Evolutionary conservation across 2,113 vertebrate genomes (phyloP).

Genomic region (Tilapia sparmanii): DNA sequence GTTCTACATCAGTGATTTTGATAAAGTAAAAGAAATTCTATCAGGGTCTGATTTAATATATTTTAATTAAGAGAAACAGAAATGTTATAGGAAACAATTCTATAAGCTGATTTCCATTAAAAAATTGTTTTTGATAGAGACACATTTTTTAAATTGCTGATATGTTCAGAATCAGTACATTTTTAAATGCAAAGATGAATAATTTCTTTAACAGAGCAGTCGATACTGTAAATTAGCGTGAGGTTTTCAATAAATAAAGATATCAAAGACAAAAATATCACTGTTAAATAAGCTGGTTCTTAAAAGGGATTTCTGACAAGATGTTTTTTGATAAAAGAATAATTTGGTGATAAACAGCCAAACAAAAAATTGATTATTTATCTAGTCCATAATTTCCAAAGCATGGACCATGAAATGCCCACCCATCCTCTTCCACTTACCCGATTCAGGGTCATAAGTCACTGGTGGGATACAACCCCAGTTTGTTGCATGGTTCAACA

Average conservation of each 20-base stretch:
- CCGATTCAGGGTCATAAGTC: accelerated
- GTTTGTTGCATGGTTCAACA: accelerated
- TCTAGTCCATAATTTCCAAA: not conserved
- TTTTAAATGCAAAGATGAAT: not conserved
- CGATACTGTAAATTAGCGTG: not conserved
- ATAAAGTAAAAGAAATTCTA: not conserved
- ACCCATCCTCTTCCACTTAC: accelerated
- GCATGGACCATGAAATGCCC: not conserved
- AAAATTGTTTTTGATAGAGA: accelerated
- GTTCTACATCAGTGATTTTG: not conserved
- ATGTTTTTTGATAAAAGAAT: not conserved
- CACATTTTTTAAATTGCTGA: accelerated
- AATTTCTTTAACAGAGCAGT: not conserved
- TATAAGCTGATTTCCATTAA: not conserved
- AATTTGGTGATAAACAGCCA: not conserved
- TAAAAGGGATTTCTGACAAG: not conserved
- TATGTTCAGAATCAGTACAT: not conserved
- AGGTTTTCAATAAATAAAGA: not conserved
- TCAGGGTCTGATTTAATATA: not conserved
- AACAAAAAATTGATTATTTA: not conserved
- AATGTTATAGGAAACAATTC: accelerated
- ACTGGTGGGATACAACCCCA: accelerated
- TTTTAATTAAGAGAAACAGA: not conserved
- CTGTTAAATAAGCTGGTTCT: not conserved
- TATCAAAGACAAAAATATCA: not conserved